Evolutionary conservation across 2,888 invertebrate genomes (phyloP).

Genomic region (Apoda limacodes): DNA sequence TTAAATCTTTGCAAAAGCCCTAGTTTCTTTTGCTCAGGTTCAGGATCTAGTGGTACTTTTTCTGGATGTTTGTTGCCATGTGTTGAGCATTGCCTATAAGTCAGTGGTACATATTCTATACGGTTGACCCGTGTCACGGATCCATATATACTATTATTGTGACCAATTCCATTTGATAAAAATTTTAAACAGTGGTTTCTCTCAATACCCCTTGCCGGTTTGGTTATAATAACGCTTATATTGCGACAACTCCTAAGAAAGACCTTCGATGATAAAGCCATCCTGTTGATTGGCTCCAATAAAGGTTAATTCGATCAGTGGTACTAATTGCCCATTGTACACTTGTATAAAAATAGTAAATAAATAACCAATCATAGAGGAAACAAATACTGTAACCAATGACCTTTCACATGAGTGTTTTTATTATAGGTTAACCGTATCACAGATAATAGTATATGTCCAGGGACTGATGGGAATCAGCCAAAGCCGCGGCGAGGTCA

Average conservation of each 20-base stretch:
- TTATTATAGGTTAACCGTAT: too few species aligned
- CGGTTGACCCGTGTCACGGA: conserved; percentile 16
- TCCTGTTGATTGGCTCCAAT: too few species aligned
- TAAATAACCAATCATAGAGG: too few species aligned
- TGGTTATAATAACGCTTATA: conserved; percentile 33
- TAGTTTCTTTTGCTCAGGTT: conserved; percentile 47
- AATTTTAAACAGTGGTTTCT: conserved; percentile 33
- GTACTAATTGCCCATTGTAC: conserved; percentile 11
- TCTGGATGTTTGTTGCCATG: conserved; percentile 19
- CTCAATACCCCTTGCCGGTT: conserved; percentile 39
- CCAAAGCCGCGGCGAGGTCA: too few species aligned
- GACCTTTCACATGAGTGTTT: too few species aligned
- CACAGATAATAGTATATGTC: too few species aligned
- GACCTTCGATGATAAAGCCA: conserved; percentile 46
- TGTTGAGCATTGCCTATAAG: conserved; percentile 29
- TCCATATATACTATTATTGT: conserved; percentile 22
- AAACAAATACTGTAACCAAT: too few species aligned
- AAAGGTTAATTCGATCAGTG: conserved; percentile 3
- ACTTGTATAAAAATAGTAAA: conserved; percentile 12
- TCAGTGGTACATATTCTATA: too few species aligned
- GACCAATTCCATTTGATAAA: conserved; percentile 34
- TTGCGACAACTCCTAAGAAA: conserved; percentile 36
- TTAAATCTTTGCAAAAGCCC: conserved; percentile 86
- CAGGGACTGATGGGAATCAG: too few species aligned
- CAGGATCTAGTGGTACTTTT: conserved; percentile 23